Percentiles rank a stretch among this genome's conserved stretches.
Conservation (phyloP, 92 coral and sea anemone species). For the Porites evermanni region DNA sequence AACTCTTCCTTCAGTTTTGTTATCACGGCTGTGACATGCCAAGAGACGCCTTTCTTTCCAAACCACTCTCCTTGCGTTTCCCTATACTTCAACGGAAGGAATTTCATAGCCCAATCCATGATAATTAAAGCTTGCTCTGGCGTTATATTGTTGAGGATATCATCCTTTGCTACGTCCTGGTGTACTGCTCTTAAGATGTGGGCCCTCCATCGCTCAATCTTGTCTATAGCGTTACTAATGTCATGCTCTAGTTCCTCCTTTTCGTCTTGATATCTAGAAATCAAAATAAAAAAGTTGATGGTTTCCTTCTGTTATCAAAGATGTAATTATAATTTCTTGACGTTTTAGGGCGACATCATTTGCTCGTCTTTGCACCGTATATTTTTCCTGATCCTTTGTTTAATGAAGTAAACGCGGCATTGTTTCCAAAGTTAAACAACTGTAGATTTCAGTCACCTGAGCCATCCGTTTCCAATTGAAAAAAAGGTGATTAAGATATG, state of each 20-base stretch:
- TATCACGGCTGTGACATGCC: slow-evolving; percentile 51
- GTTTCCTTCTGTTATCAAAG: not conserved
- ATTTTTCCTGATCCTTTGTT: too few species aligned
- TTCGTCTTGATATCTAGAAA: slow-evolving; percentile 2
- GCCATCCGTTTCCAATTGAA: not conserved
- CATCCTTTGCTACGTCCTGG: slow-evolving; percentile 39
- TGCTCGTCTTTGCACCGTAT: too few species aligned
- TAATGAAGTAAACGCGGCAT: too few species aligned
- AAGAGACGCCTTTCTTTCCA: slow-evolving; percentile 48
- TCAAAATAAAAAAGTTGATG: not conserved
- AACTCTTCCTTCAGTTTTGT: slow-evolving; percentile 20
- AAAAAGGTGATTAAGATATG: not conserved
- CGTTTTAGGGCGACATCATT: not conserved
- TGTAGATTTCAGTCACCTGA: slow-evolving; percentile 7
- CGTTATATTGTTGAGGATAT: slow-evolving; percentile 13
- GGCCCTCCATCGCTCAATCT: slow-evolving; percentile 16
- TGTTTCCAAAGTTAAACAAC: not conserved
- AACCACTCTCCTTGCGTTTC: slow-evolving; percentile 52
- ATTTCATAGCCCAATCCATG: slow-evolving; percentile 46
- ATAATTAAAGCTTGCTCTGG: slow-evolving; percentile 23
- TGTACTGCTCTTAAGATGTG: slow-evolving; percentile 39
- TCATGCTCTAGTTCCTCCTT: slow-evolving; percentile 15
- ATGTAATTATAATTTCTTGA: not conserved
- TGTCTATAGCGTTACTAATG: slow-evolving; percentile 20
- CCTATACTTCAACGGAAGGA: slow-evolving; percentile 28